phyloP scores from a whole-genome alignment of 2,888 invertebrate genomes.

The Tuta absoluta region DNA sequence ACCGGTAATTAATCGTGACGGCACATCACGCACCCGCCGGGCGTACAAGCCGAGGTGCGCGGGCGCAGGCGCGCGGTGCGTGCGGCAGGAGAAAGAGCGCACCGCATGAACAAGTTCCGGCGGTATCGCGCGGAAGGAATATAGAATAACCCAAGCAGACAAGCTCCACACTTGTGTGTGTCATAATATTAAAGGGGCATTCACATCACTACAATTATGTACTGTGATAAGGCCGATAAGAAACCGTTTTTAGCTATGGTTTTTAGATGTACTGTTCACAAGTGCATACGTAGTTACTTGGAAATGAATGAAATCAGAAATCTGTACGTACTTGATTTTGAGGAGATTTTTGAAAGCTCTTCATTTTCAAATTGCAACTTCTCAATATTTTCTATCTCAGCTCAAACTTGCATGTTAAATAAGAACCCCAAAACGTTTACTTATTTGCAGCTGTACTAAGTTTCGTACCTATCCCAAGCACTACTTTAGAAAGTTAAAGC shows the following conservation, averaged over 20 bases:
- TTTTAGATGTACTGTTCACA: not conserved
- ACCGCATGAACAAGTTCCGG: slow-evolving; percentile 30
- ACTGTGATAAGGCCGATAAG: too few relatives aligned
- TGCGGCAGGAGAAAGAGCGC: slow-evolving; percentile 17
- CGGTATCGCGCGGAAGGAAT: slow-evolving; percentile 53
- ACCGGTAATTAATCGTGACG: slow-evolving; percentile 22
- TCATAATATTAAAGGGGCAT: slow-evolving; percentile 10
- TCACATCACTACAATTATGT: not conserved
- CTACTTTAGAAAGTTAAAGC: not conserved
- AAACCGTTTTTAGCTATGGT: not conserved
- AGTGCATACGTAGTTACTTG: too few relatives aligned
- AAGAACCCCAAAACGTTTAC: not conserved
- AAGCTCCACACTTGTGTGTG: not conserved
- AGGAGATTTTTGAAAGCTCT: too few relatives aligned
- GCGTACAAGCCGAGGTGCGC: slow-evolving; percentile 2
- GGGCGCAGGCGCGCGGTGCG: slow-evolving; percentile 10
- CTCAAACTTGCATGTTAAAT: too few relatives aligned
- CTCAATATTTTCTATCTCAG: too few relatives aligned
- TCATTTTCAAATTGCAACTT: too few relatives aligned
- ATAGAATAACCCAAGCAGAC: slow-evolving; percentile 42
- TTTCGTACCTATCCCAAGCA: not conserved
- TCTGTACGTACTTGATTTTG: too few relatives aligned
- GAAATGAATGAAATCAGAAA: too few relatives aligned
- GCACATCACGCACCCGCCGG: slow-evolving; percentile 33
- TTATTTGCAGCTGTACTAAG: not conserved